Percentiles rank a stretch among this genome's conserved stretches.
Conservation (phyloP, 2,797 vertebrate species). For the Myoxocephalus aenaeus region DNA sequence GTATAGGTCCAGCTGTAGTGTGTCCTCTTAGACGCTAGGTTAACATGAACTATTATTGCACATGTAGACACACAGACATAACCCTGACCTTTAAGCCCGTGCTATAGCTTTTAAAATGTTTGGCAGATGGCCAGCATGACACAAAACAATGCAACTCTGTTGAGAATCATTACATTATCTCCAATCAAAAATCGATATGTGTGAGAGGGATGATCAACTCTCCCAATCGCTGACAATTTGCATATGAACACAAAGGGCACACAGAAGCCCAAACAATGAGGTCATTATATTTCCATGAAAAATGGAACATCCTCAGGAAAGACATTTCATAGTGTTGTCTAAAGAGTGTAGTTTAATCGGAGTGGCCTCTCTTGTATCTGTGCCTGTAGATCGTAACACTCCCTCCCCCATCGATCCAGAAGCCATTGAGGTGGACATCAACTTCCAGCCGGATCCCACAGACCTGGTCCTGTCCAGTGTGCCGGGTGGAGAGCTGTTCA, state of each 20-base stretch:
- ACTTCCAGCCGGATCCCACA: slow-evolving; percentile 95
- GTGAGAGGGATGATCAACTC: not conserved
- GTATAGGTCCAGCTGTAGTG: not conserved
- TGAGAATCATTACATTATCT: not conserved
- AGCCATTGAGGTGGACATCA: slow-evolving; percentile 92
- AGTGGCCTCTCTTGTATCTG: not conserved
- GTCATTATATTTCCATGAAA: not conserved
- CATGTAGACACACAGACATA: not conserved
- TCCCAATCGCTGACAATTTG: not conserved
- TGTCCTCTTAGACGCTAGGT: not conserved
- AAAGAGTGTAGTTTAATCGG: not conserved
- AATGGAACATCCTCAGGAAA: not conserved
- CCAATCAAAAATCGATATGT: not conserved
- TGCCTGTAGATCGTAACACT: slow-evolving; percentile 59
- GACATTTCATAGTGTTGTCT: not conserved
- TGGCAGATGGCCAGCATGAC: not conserved
- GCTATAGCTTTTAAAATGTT: slow-evolving; percentile 1
- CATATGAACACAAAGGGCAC: not conserved
- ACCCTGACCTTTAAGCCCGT: slow-evolving; percentile 21
- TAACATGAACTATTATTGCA: not conserved
- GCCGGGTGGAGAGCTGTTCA: slow-evolving; percentile 96
- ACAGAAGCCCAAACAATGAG: not conserved
- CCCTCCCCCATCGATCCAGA: slow-evolving; percentile 87
- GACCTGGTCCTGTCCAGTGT: slow-evolving; percentile 97
- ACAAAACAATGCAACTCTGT: not conserved